A percentile compares a stretch with the other conserved stretches of the same genome.
These are phyloP conservation scores for Magallana nippona DNA, from an alignment of 2,888 invertebrate species.

Conservation along the genomic window DNA sequence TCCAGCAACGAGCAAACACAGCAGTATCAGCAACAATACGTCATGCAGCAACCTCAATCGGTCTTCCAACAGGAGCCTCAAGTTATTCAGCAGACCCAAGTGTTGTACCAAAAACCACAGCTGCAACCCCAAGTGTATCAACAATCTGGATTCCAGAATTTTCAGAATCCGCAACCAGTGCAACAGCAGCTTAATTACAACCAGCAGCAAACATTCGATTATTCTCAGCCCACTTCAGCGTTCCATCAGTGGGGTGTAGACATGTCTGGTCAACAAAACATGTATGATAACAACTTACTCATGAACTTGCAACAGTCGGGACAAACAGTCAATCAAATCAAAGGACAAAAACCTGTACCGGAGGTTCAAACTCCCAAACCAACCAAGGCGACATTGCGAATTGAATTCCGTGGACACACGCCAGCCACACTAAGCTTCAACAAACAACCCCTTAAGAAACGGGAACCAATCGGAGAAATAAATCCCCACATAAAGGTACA, in stretches of 20 bases:
- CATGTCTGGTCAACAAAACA: background rate
- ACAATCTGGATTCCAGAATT: conserved; percentile 5
- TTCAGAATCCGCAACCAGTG: background rate
- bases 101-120: background rate
- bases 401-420: conserved; percentile 15
- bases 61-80: background rate
- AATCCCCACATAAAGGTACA: conserved; percentile 1
- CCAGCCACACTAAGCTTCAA: conserved; percentile 16
- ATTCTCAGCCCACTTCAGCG: background rate
- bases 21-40: conserved; percentile 1
- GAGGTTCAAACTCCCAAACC: background rate
- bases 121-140: conserved; percentile 2
- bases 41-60: conserved; percentile 10
- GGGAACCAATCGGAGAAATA: conserved; percentile 7
- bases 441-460: background rate
- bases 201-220: background rate
- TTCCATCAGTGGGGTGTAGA: background rate
- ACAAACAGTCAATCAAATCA: conserved; percentile 22
- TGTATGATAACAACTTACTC: background rate
- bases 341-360: background rate
- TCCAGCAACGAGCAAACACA: conserved; percentile 5
- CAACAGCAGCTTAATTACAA: background rate
- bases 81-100: background rate
- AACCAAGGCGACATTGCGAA: background rate
- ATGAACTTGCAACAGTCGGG: background rate